Base-by-base conservation (phyloP, 53 echinoderm and acorn worm genomes). In the Stichopus horrens region DNA sequence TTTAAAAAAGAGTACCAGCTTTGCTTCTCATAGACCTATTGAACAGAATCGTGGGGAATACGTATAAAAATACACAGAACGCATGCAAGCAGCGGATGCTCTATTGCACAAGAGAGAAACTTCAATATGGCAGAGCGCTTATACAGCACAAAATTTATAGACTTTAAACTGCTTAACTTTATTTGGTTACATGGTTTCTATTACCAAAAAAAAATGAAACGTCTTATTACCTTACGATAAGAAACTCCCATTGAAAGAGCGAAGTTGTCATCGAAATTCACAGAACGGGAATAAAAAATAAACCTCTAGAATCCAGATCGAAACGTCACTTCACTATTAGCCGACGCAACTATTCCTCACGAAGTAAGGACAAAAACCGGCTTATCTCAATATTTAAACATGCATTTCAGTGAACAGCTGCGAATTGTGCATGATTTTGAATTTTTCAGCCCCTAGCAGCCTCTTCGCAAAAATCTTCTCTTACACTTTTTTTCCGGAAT, bases 161-260 rank as follows among this genome's bases (percentile, higher is more conserved):
- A 37, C 37, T 37, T 37, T 37, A 37, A 37, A 37, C 37, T 37
- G 37, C 37, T 37, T 37, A 37, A 37, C 37, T 37, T 37, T 37
- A 37, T 37, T 37, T 37, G 37, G 37, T 37, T 37, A 37, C 37
- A 37, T 37, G 2, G 37, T 63, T 63, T 10, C 16, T 63, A 63
- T 63, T 63, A 63, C 63, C 7, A 63, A 63, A 16, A 63, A 63
- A 16, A 63, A 37, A n/a, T n/a, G 37, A 37, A 37, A 37, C 37
- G 37, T 37, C 16, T 63, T 10, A 54, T 79, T 79, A 79, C 79
- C 79, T 79, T 79, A 55, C 79, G 79, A 79, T 79, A 79, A 55
- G 79, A 79, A 52, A 79, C 79, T 10, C 79, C 79, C 79, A 79
- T 79, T 79, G 79, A n/a, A 13, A 14, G 37, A 79, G n/a, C 16